Evolutionary conservation across 2,113 vertebrate genomes (phyloP), one percentile per base, ranked within the genome.

Genomic region (Coturnix japonica): DNA sequence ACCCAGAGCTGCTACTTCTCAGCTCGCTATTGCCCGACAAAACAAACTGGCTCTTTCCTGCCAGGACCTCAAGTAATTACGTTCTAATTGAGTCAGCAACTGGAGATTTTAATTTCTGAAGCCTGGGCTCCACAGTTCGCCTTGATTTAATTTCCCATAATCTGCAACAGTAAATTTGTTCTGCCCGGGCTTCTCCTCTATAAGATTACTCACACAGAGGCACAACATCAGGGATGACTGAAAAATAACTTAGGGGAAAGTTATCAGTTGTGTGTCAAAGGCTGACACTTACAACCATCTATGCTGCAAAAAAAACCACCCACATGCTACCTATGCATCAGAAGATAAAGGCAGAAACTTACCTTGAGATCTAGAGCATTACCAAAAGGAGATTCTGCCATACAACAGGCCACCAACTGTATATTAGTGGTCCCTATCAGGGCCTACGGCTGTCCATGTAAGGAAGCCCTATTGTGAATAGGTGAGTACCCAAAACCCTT

Each of bases 101-200:
- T 57, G 69, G 49, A 66, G 81, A 28, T 28, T 75, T 89, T 86
- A 53, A 90, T 81, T 92, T 51, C 53, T 72, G 80, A 73, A 91
- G 83, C 81, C 69, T 71, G 1, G 1, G 33, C 57, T 26, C 85
- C 47, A 76, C 80, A 74, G 73, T 54, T 54, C 17, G 67, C 63
- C 82, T 66, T 81, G 81, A 86, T 93, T 93, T 89, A 71, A 92
- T 89, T 95, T 85, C 75, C 71, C 80, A 28, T 54, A 30, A 74
- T 81, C 75, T 93, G 56, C 61, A 67, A 73, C 83, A 49, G 88
- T 88, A 67, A 84, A 92, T 92, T 25, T 54, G 60, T 86, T 81
- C 35, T 51, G 54, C 37, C 56, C 69, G 14, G 64, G 67, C n/a
- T 90, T 67, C 14, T 41, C 64, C 46, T 75, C 72, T 23, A 11